A percentile compares a stretch with the other conserved stretches of the same genome.
These are phyloP conservation scores for Numenius phaeopus DNA, from an alignment of 2,797 vertebrate genomes.

Conservation along the genomic window DNA sequence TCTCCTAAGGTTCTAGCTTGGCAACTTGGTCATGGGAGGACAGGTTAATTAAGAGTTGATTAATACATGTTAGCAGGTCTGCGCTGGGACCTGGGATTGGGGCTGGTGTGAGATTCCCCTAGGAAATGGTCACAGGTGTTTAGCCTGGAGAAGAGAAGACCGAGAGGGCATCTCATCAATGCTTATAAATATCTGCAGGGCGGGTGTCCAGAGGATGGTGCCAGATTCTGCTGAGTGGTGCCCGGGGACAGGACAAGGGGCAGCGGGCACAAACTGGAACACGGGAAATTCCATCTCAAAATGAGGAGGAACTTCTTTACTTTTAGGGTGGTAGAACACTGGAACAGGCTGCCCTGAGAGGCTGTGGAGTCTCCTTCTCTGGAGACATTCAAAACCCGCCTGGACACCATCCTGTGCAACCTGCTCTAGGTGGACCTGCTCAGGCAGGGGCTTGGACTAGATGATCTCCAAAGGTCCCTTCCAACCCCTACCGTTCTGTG, in stretches of 20 bases:
- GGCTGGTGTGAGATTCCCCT: not conserved
- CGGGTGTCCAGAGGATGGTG: not conserved
- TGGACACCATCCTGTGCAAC: not conserved
- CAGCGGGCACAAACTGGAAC: not conserved
- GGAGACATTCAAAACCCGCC: not conserved
- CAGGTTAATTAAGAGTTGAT: not conserved
- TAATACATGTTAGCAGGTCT: rapidly evolving
- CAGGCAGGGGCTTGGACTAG: not conserved
- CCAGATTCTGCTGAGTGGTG: not conserved
- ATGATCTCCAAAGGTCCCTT: not conserved
- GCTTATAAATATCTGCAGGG: not conserved
- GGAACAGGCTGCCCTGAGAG: not conserved
- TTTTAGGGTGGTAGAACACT: not conserved
- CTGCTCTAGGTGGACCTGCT: not conserved
- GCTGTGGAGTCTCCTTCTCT: not conserved
- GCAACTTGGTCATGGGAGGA: rapidly evolving
- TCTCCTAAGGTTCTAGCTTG: no score
- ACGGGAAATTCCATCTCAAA: not conserved
- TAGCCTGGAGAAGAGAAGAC: not conserved
- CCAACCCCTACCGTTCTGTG: not conserved
- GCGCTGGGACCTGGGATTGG: rapidly evolving
- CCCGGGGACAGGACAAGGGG: not conserved
- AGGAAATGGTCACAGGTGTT: rapidly evolving
- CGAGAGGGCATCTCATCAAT: not conserved
- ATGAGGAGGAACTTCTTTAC: not conserved